These are phyloP conservation scores for Bimastos eiseni DNA, from an alignment of 2,888 invertebrate genomes.

Conservation along the genomic window DNA sequence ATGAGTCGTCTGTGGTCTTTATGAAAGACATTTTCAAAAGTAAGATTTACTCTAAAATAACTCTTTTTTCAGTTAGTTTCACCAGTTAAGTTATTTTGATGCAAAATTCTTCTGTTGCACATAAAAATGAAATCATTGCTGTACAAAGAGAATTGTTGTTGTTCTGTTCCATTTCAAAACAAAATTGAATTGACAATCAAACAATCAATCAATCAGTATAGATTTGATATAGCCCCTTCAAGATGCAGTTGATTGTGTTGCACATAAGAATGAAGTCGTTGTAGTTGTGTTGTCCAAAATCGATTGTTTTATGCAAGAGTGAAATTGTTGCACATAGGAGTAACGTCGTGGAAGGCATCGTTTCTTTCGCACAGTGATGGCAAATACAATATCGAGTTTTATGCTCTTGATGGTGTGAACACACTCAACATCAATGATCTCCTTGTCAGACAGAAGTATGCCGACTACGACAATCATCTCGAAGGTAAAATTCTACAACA, in stretches of 20 bases:
- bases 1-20: background rate
- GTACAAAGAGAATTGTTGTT: background rate
- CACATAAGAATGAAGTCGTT: background rate
- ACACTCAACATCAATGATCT: background rate
- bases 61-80: background rate
- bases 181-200: too few relatives aligned
- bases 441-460: background rate
- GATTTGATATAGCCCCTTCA: too few relatives aligned
- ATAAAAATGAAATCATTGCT: background rate
- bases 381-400: background rate
- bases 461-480: background rate
- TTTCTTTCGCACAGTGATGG: background rate
- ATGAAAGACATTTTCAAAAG: conserved; percentile 1
- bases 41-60: background rate
- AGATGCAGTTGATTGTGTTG: too few relatives aligned
- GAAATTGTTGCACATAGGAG: background rate
- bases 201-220: too few relatives aligned
- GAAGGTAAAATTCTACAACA: background rate
- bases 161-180: background rate
- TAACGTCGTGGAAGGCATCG: background rate
- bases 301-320: background rate
- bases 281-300: background rate
- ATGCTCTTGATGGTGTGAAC: background rate
- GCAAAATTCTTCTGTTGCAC: background rate
- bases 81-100: background rate